Conservation (phyloP, 2,888 invertebrate genomes). For the Apomyelois bistriatella region DNA sequence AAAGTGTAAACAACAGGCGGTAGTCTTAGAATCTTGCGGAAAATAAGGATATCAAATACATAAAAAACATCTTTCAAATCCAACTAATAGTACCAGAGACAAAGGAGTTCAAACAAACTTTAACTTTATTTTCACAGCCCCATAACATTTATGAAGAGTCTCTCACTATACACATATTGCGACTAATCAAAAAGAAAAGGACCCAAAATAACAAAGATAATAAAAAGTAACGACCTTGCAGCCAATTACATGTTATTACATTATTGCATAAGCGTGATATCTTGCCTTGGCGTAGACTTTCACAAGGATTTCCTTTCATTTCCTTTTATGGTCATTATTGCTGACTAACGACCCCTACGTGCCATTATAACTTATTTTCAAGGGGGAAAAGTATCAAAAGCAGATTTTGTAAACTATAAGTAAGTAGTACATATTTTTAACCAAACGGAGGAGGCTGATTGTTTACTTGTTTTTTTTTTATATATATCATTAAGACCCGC, state of each 20-base stretch:
- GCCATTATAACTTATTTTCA: slow-evolving; percentile 1
- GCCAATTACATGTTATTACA: slow-evolving; percentile 45
- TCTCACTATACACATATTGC: not conserved
- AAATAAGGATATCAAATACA: too few relatives aligned
- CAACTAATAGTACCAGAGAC: too few relatives aligned
- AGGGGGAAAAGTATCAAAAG: not conserved
- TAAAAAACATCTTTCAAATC: too few relatives aligned
- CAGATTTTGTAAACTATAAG: not conserved
- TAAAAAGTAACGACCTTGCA: slow-evolving; percentile 47
- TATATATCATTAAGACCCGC: too few relatives aligned
- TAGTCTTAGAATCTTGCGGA: too few relatives aligned
- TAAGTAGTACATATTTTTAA: not conserved
- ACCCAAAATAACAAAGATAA: slow-evolving; percentile 36
- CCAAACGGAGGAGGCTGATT: not conserved
- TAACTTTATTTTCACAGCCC: not conserved
- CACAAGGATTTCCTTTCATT: slow-evolving; percentile 1
- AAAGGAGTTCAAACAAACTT: too few relatives aligned
- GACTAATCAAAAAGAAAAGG: slow-evolving; percentile 24
- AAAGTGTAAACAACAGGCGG: too few relatives aligned
- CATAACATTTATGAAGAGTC: not conserved
- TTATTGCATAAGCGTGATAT: slow-evolving; percentile 33
- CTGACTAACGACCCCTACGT: not conserved
- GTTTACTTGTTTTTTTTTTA: too few relatives aligned
- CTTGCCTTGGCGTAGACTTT: not conserved
- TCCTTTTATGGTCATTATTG: slow-evolving; percentile 8